These are phyloP conservation scores for Tricholaema leucomelas DNA, from an alignment of 2,113 vertebrate genomes.

Conservation along the genomic window DNA sequence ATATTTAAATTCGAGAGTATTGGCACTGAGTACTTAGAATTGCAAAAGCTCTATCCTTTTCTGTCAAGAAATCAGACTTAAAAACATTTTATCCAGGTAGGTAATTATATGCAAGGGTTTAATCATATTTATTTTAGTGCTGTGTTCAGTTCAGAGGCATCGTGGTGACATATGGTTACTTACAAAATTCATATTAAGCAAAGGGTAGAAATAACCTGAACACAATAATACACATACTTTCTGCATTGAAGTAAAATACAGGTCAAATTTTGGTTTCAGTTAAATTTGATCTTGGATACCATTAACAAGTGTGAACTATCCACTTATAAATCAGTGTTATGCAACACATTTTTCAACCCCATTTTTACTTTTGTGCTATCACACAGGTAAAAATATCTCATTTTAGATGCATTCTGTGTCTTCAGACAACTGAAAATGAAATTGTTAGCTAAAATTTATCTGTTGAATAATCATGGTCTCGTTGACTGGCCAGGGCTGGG, in stretches of 20 bases:
- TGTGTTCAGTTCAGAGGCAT: not conserved
- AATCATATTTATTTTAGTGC: not conserved
- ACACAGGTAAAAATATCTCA: not conserved
- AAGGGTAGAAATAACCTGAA: not conserved
- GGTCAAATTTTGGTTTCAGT: not conserved
- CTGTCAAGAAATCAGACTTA: not conserved
- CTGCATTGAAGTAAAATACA: not conserved
- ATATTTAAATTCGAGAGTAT: not conserved
- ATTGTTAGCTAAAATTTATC: not conserved
- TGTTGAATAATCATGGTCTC: not conserved
- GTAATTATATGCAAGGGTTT: not conserved
- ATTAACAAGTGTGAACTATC: not conserved
- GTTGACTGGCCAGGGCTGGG: too few relatives aligned
- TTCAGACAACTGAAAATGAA: not conserved
- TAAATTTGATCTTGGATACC: not conserved
- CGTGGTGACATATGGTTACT: not conserved
- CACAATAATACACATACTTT: not conserved
- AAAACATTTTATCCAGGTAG: not conserved
- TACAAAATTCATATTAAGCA: not conserved
- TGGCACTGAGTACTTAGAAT: not conserved
- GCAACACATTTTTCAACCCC: not conserved
- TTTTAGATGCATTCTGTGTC: not conserved
- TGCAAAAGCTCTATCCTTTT: not conserved
- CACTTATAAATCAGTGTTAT: not conserved
- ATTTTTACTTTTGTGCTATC: not conserved